Evolutionary conservation across 2,797 vertebrate genomes (phyloP).

Genomic region (Ceryle rudis): DNA sequence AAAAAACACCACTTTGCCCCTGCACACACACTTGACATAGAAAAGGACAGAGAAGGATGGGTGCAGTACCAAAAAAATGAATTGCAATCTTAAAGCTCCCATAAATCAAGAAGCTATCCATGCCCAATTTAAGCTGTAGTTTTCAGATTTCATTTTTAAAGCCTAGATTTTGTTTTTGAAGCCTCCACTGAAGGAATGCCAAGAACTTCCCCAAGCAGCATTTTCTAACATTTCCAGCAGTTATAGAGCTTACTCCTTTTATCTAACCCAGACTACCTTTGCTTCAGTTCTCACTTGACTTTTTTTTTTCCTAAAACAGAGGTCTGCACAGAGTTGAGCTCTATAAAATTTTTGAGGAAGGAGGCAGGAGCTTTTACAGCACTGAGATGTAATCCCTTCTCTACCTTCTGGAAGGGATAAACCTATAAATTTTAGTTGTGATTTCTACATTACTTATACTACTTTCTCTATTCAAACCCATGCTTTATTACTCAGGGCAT

Average conservation of each 20-base stretch:
- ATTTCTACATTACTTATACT: background rate
- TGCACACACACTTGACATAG: background rate
- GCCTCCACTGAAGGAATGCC: background rate
- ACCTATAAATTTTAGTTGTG: background rate
- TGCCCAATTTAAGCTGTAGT: accelerated
- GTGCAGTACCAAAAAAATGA: accelerated
- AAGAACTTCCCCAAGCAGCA: background rate
- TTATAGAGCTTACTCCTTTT: background rate
- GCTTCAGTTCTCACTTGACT: background rate
- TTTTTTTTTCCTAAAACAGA: background rate
- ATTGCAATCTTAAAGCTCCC: background rate
- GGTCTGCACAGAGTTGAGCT: background rate
- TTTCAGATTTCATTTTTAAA: background rate
- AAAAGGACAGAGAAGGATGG: background rate
- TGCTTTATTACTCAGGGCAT: background rate
- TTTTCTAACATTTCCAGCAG: background rate
- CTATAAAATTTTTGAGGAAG: background rate
- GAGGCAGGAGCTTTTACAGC: background rate
- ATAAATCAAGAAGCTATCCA: background rate
- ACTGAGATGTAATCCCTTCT: background rate
- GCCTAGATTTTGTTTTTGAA: background rate
- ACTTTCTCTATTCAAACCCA: background rate
- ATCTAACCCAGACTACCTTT: background rate
- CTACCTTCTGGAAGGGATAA: background rate
- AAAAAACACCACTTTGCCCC: background rate